Evolutionary conservation across 2,888 invertebrate species (phyloP).

Genomic region (Gandaritis pyraliata): DNA sequence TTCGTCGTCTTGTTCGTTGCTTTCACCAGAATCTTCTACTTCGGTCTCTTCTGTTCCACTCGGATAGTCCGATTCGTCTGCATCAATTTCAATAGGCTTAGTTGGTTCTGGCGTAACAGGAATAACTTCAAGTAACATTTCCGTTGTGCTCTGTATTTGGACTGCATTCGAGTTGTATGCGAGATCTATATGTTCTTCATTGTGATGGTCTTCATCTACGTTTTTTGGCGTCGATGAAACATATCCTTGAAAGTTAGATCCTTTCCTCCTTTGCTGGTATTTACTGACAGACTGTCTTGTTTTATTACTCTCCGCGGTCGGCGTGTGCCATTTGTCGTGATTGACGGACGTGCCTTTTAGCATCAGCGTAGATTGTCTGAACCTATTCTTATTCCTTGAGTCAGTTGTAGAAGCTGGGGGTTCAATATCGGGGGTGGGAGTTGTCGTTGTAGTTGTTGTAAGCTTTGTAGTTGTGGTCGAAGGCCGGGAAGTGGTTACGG

Average conservation of each 20-base stretch:
- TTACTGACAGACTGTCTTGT: slow-evolving; percentile 37
- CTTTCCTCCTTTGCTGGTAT: slow-evolving; percentile 64
- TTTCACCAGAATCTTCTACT: slow-evolving; percentile 33
- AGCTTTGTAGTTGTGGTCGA: slow-evolving; percentile 47
- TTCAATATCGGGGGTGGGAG: slow-evolving; percentile 40
- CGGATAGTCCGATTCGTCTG: slow-evolving; percentile 41
- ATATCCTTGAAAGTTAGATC: slow-evolving; percentile 76
- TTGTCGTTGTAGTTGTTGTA: slow-evolving; percentile 42
- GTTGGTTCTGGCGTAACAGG: slow-evolving; percentile 40
- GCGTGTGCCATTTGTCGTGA: slow-evolving; percentile 71
- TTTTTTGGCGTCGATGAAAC: slow-evolving; percentile 56
- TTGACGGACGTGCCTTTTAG: slow-evolving; percentile 77
- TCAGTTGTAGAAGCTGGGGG: slow-evolving; percentile 45
- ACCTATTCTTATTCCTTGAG: slow-evolving; percentile 67
- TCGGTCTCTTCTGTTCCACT: slow-evolving; percentile 30
- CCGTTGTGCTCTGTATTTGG: slow-evolving; percentile 37
- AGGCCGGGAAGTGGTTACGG: slow-evolving; percentile 20
- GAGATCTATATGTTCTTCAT: slow-evolving; percentile 54
- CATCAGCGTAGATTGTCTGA: slow-evolving; percentile 73
- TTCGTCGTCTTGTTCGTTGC: slow-evolving; percentile 39
- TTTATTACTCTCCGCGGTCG: slow-evolving; percentile 35
- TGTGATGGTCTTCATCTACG: slow-evolving; percentile 50
- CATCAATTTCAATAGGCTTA: slow-evolving; percentile 49
- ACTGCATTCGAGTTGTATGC: slow-evolving; percentile 42
- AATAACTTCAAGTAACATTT: slow-evolving; percentile 40